Evolutionary conservation across 2,113 vertebrate species (phyloP), one percentile per base, ranked within the genome.

Genomic region (Phasianus colchicus): DNA sequence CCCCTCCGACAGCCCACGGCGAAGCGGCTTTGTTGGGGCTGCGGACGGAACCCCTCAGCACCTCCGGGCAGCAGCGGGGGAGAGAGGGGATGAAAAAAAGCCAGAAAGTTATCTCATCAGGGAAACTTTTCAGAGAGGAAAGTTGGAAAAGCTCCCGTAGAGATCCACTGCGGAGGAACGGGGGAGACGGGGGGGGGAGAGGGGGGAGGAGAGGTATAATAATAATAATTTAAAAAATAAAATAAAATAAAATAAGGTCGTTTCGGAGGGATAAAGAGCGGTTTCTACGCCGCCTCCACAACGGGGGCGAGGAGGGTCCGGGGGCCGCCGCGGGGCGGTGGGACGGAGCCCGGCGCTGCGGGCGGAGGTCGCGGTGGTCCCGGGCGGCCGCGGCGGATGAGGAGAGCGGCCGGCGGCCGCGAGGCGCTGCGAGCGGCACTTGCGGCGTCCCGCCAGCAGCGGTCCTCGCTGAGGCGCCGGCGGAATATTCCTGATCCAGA

Each of bases 391-490:
- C 48, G 48, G 48, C 36, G 36, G 36, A 50, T 24, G 50, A 52
- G 50, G 13, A 52, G 50, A 52, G 50, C 50, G 50, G 24, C 50
- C 50, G 50, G 24, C 50, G 47, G 47, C 47, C 20, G 47, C 42
- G 69, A 63, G 71, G 57, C 1, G 83, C 63, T 36, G 10, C 65
- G 86, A 65, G 63, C 89, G 71, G 94, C 95, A 89, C 95, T 97
- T 97, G 95, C 97, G 90, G 88, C 58, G 71, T 95, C 87, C 95
- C 92, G 92, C 96, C 97, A 96, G 96, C 97, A 98, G 99, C 96
- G 98, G 99, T 98, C 98, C 97, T 98, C 98, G 97, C 97, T 97
- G 98, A 97, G 98, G 93, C 97, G 93, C 96, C 76, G 66, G 52
- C 79, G 60, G 85, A 85, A 88, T 90, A 93, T 96, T 83, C 97